Conservation (phyloP, 2,888 invertebrate species). For the Opisthograptis luteolata region DNA sequence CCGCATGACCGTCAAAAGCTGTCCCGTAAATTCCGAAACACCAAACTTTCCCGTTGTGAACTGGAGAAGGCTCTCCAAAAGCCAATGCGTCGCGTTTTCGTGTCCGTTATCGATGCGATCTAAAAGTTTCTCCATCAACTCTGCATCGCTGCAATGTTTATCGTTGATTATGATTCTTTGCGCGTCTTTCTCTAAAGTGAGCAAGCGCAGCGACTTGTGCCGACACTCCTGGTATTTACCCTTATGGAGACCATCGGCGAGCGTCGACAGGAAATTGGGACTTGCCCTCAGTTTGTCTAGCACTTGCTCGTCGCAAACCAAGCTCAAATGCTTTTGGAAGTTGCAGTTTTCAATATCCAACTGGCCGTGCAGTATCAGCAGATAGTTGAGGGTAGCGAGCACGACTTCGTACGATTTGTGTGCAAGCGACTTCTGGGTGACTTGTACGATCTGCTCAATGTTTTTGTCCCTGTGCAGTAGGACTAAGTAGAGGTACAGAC, state of each 20-base stretch:
- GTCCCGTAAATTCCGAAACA: not conserved
- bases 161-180: conserved; percentile 49
- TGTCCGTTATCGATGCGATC: conserved; percentile 43
- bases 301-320: not conserved
- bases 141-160: not conserved
- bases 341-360: not conserved
- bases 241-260: conserved; percentile 60
- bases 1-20: not conserved
- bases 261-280: conserved; percentile 45
- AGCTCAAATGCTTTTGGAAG: not conserved
- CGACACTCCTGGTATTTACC: conserved; percentile 60
- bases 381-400: not conserved
- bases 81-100: not conserved
- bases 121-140: conserved; percentile 49
- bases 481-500: not conserved
- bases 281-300: not conserved
- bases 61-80: conserved; percentile 4
- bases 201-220: conserved; percentile 60
- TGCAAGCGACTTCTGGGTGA: not conserved
- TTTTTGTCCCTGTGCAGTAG: not conserved
- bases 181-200: conserved; percentile 54
- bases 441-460: not conserved
- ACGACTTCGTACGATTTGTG: conserved; percentile 1
- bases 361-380: not conserved
- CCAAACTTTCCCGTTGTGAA: not conserved